phyloP scores from a whole-genome alignment of 2,888 invertebrate species.

The Mesodorylaimus sp. region DNA sequence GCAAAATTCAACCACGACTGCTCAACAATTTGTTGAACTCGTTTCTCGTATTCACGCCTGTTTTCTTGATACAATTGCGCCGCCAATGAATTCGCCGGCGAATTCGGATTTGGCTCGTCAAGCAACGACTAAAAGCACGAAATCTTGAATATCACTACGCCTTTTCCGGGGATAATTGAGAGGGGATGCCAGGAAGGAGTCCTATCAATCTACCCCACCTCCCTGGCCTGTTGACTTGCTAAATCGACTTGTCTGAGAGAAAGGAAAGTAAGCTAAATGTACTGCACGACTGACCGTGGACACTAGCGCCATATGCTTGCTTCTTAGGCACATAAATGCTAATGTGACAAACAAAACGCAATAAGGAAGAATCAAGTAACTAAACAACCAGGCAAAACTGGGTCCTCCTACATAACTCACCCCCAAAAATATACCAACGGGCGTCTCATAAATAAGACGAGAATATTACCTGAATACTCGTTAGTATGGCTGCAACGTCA shows the following conservation, averaged over 20 bases:
- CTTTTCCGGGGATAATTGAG: neutral
- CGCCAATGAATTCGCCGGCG: constrained; percentile 95
- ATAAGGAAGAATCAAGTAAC: neutral
- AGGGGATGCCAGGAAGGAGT: neutral
- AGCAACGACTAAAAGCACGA: constrained; percentile 65
- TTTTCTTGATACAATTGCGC: constrained; percentile 98
- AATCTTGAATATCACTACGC: neutral
- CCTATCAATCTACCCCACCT: neutral
- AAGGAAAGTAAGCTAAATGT: neutral
- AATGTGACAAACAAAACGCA: neutral
- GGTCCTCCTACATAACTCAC: constrained; percentile 11
- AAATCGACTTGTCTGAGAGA: neutral
- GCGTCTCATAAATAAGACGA: no score
- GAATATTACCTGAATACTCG: constrained; percentile 97
- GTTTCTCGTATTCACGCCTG: constrained; percentile 93
- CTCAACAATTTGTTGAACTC: constrained; percentile 97
- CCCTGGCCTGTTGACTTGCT: neutral
- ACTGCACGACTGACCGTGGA: neutral
- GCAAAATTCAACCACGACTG: constrained; percentile 57
- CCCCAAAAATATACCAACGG: neutral
- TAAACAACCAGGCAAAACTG: neutral
- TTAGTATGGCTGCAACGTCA: constrained; percentile 97
- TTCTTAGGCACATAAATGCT: neutral
- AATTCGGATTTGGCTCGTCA: constrained; percentile 99
- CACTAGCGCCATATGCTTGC: neutral